Conservation (phyloP, 2,797 vertebrate genomes). For the Phoebastria nigripes region DNA sequence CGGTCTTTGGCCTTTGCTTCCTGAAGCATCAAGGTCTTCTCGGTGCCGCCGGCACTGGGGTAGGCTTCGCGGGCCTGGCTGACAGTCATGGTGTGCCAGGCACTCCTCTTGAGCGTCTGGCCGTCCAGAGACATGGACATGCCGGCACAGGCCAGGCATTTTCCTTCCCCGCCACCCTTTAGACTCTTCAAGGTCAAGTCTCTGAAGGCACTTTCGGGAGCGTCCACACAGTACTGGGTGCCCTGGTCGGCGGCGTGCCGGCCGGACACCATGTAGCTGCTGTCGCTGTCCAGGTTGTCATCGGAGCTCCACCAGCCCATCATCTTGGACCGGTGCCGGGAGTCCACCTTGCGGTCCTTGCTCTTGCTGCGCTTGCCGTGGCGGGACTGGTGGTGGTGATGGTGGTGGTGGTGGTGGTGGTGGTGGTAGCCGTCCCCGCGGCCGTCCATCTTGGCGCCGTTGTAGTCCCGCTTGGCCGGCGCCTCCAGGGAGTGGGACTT, state of each 20-base stretch:
- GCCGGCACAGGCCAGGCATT: conserved; percentile 93
- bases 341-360: conserved; percentile 80
- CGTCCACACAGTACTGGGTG: conserved; percentile 84
- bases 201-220: conserved; percentile 93
- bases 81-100: conserved; percentile 98
- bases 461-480: conserved; percentile 92
- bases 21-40: conserved; percentile 91
- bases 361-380: conserved; percentile 83
- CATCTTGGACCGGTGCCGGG: conserved; percentile 82
- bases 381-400: conserved; percentile 81
- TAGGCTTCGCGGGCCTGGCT: conserved; percentile 96
- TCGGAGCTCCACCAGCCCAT: conserved; percentile 99
- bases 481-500: conserved; percentile 98
- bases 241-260: conserved; percentile 73
- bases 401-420: conserved; percentile 80
- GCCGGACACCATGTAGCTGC: conserved; percentile 88
- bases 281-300: conserved; percentile 98
- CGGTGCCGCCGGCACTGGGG: conserved; percentile 81
- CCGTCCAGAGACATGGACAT: conserved; percentile 91
- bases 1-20: conserved; percentile 89
- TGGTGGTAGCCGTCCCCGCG: conserved; percentile 83
- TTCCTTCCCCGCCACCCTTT: conserved; percentile 86
- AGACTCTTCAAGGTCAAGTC: conserved; percentile 93
- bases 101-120: conserved; percentile 93
- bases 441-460: conserved; percentile 87